Base-by-base conservation (phyloP, 2,113 vertebrate species). In the Scomber japonicus region DNA sequence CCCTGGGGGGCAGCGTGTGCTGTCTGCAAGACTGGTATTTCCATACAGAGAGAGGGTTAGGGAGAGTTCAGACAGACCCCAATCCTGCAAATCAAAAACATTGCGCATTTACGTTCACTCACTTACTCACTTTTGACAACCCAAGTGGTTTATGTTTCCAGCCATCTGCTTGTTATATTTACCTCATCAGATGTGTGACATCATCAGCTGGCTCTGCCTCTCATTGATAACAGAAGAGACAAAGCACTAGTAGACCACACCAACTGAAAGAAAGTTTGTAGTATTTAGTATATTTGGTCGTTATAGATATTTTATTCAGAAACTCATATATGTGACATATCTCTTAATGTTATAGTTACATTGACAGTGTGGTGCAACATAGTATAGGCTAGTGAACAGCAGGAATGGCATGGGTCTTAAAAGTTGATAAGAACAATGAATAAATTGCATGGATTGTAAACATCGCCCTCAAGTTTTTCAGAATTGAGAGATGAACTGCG, bases 1-100 rank as follows among this genome's bases (percentile, higher is more conserved):
- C 80, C 88, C 71, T 49, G 14, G 31, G 93, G 90, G 88, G 78
- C 61, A 48, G 56, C 8, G 35, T 83, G 81, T 71, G 81, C 80
- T 71, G 86, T 88, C 89, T 88, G 82, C 69, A 30, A 77, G 69
- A 67, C 76, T 69, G 50, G 80, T 79, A 84, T 93, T 92, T 85
- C 70, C 88, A 91, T 89, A 88, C 68, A 83, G 76, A 83, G 66
- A 85, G 78, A 81, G 75, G 88, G 93, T 93, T 82, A 93, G 80
- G 69, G 30, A 90, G 88, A 92, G 93, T 94, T 94, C 93, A 95
- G 83, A 66, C 71, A 21, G 81, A 85, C 67, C 77, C 84, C 76
- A 68, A 75, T 89, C 65, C 79, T 81, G 79, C 90, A 93, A 94
- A 91, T 94, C 89, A 91, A 90, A 88, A 73, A 76, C 70, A 78